Evolutionary conservation across 1,140 invertebrate species (phyloP).

Genomic region (Mactra quadrangularis): DNA sequence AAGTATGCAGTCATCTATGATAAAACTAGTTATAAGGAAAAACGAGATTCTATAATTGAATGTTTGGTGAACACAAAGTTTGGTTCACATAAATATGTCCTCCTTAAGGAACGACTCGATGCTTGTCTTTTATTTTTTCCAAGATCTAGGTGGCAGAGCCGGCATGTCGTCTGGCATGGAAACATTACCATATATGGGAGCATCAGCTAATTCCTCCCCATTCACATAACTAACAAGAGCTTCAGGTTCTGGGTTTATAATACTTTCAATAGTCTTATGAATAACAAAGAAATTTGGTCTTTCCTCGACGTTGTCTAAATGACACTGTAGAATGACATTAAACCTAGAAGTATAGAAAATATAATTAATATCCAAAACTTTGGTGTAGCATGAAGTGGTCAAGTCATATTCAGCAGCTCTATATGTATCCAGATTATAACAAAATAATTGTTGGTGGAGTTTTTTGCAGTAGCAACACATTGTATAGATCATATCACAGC

Average conservation of each 20-base stretch:
- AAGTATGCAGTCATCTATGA: too few relatives aligned
- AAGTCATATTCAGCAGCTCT: neutral
- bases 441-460: neutral
- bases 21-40: too few relatives aligned
- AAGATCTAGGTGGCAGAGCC: neutral
- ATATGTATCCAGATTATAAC: neutral
- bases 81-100: too few relatives aligned
- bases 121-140: too few relatives aligned
- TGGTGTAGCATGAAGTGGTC: too few relatives aligned
- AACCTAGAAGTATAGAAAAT: constrained; percentile 17
- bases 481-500: too few relatives aligned
- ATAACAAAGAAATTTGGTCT: constrained; percentile 28
- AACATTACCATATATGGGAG: neutral
- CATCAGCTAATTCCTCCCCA: too few relatives aligned
- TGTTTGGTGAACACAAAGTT: too few relatives aligned
- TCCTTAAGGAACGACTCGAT: too few relatives aligned
- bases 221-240: neutral
- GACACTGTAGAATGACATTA: constrained; percentile 11
- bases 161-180: neutral
- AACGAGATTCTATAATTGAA: too few relatives aligned
- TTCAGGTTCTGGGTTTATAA: neutral
- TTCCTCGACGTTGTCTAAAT: neutral
- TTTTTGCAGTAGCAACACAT: neutral
- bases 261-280: neutral
- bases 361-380: neutral